Evolutionary conservation across 1,140 invertebrate species (phyloP).

Genomic region (Oedothorax gibbosus): DNA sequence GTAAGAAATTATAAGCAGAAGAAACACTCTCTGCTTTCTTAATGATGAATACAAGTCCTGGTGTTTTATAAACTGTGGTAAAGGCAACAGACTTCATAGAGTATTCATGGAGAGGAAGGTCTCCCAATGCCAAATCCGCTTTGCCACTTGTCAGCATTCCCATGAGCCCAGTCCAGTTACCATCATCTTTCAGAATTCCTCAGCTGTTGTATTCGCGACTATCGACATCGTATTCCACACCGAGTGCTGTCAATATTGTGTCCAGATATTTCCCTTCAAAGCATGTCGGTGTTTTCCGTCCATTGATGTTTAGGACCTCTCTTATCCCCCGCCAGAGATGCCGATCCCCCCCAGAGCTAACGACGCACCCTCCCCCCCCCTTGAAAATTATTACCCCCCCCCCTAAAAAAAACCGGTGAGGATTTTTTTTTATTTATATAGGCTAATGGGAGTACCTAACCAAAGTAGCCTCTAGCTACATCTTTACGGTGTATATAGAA

Average conservation of each 20-base stretch:
- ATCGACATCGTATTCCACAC: neutral
- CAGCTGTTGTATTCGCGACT: neutral
- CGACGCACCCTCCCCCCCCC: too few relatives aligned
- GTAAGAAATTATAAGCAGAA: neutral
- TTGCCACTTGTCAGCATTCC: neutral
- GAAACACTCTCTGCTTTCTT: neutral
- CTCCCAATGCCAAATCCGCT: conserved; percentile 3
- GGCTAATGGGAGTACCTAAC: too few relatives aligned
- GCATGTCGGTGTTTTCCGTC: neutral
- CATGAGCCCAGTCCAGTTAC: conserved; percentile 9
- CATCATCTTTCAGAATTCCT: neutral
- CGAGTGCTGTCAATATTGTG: neutral
- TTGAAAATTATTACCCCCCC: too few relatives aligned
- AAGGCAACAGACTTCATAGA: neutral
- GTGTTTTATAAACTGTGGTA: neutral
- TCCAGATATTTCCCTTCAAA: conserved; percentile 1
- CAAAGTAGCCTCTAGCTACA: too few relatives aligned
- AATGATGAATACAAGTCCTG: neutral
- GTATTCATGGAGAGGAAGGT: neutral
- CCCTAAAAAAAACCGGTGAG: too few relatives aligned
- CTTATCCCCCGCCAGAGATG: too few relatives aligned
- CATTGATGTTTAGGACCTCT: neutral
- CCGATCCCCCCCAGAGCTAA: too few relatives aligned
- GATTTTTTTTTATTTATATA: too few relatives aligned
- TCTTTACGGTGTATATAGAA: too few relatives aligned